Percentiles rank a stretch among this genome's conserved stretches.
phyloP scores from a whole-genome alignment of 2,888 invertebrate genomes.

The Conus canariensis region DNA sequence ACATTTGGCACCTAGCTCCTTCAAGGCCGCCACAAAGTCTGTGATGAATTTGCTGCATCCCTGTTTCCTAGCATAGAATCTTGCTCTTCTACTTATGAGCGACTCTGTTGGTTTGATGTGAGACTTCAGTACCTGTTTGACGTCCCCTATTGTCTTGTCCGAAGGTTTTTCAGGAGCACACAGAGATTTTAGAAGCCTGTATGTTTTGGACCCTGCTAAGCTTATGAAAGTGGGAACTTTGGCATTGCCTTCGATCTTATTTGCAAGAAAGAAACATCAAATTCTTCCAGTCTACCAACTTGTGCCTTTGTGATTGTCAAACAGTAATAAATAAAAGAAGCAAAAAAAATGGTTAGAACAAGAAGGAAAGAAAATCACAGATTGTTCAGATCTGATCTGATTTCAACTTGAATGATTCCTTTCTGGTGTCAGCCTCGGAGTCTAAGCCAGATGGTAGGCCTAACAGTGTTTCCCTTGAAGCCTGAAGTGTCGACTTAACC shows the following conservation, averaged over 20 bases:
- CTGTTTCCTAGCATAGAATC: neutral
- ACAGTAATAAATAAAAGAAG: neutral
- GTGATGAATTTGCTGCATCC: neutral
- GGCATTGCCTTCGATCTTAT: neutral
- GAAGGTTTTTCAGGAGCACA: neutral
- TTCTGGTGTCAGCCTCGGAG: too few relatives aligned
- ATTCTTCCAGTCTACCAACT: neutral
- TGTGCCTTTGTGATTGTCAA: neutral
- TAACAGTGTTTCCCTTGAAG: too few relatives aligned
- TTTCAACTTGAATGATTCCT: too few relatives aligned
- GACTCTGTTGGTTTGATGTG: neutral
- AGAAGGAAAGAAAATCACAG: too few relatives aligned
- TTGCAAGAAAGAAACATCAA: constrained; percentile 5
- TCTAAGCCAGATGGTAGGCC: too few relatives aligned
- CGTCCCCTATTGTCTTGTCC: neutral
- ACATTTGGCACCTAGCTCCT: neutral
- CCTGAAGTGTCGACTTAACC: too few relatives aligned
- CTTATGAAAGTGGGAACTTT: neutral
- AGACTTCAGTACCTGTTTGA: neutral
- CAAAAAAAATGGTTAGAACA: too few relatives aligned
- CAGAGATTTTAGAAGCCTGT: neutral
- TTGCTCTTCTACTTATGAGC: neutral
- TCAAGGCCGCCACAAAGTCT: neutral
- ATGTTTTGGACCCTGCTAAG: neutral
- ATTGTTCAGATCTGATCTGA: too few relatives aligned